Evolutionary conservation across 1,140 invertebrate species (phyloP), one percentile per base, ranked within the genome.

Genomic region (Geopemphigus sp.): DNA sequence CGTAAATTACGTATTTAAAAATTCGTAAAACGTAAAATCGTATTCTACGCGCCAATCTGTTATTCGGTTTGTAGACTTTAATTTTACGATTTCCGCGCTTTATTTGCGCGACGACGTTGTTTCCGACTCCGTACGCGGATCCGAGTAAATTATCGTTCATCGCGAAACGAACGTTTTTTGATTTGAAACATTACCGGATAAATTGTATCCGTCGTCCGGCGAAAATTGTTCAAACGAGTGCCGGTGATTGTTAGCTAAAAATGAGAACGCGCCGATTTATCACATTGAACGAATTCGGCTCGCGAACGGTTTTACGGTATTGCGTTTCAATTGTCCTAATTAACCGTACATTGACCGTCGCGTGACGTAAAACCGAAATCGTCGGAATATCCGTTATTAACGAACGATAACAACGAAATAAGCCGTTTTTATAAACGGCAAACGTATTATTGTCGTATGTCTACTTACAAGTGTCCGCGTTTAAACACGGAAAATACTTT

Each of bases 1-100:
- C 68, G 68, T 72, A 72, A 72, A 72, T 72, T 29, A 54, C 11
- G 68, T 54, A 72, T 72, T 72, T 72, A 72, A 72, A 72, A 29
- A 54, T n/a, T n/a, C n/a, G n/a, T n/a, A n/a, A n/a, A n/a, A n/a
- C n/a, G n/a, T n/a, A n/a, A n/a, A n/a, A n/a, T n/a, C n/a, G n/a
- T n/a, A n/a, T n/a, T n/a, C n/a, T 32, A 22, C n/a, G 12, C 14
- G 1, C 19, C 15, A 1, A 22, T 14, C n/a, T 47, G 39, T 15
- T 15, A 17, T 39, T n/a, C n/a, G n/a, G 39, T 68, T 39, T 50
- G 47, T 50, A 14, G 32, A 66, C 32, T 39, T 66, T n/a, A 14
- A 39, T 39, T n/a, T 39, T 39, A n/a, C 32, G 17, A 39, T 50
- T 66, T 66, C 32, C 32, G 11, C 39, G n/a, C n/a, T 22, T 12